Evolutionary conservation across 2,113 vertebrate genomes (phyloP).

Genomic region (Diadophis punctatus): DNA sequence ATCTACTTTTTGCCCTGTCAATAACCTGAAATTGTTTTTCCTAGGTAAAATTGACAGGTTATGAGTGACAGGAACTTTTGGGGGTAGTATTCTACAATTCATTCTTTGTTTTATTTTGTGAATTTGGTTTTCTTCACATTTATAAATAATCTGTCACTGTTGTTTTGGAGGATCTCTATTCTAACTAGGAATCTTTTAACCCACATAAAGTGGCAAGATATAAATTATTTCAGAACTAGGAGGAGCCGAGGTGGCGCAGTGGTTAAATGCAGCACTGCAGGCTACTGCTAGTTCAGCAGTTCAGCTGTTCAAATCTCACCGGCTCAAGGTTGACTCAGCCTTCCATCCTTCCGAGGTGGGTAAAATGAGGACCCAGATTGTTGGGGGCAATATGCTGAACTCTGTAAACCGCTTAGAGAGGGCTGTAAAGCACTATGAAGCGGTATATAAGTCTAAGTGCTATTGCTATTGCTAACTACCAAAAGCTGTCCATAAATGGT

Average conservation of each 20-base stretch:
- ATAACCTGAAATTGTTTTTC: background rate
- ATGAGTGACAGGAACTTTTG: background rate
- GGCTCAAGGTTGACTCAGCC: no score
- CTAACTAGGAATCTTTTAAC: background rate
- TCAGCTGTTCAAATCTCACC: no score
- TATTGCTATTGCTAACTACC: no score
- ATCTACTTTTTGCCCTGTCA: background rate
- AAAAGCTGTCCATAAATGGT: background rate
- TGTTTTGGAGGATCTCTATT: background rate
- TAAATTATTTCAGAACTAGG: background rate
- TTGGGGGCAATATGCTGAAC: no score
- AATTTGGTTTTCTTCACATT: background rate
- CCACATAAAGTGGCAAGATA: background rate
- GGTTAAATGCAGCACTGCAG: no score
- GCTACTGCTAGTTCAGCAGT: no score
- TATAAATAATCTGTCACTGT: background rate
- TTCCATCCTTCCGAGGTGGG: no score
- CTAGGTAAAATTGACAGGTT: background rate
- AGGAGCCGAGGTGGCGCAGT: no score
- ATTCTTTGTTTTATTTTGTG: background rate
- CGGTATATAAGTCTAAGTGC: no score
- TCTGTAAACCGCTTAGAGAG: no score
- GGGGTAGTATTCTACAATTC: background rate
- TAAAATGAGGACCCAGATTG: no score
- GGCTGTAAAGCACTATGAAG: no score